phyloP scores from a whole-genome alignment of 2,797 vertebrate species.

The Eupleurogrammus muticus region DNA sequence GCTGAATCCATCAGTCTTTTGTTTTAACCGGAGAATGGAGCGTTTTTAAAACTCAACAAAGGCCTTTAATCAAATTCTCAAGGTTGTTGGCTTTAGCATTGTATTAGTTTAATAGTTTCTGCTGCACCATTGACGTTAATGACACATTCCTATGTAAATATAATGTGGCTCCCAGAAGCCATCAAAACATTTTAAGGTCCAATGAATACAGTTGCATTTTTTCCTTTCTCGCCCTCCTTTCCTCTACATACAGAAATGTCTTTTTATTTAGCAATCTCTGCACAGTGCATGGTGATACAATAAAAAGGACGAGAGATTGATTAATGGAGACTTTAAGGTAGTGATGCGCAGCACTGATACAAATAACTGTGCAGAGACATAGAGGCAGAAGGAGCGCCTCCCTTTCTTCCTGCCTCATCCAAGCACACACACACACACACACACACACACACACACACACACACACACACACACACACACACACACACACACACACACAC shows the following conservation, averaged over 20 bases:
- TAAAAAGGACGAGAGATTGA: slow-evolving; percentile 85
- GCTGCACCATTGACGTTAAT: slow-evolving; percentile 97
- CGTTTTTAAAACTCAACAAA: slow-evolving; percentile 93
- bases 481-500: slow-evolving; percentile 38
- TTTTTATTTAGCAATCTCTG: slow-evolving; percentile 91
- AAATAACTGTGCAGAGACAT: slow-evolving; percentile 81
- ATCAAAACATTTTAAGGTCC: slow-evolving; percentile 98
- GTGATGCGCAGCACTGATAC: slow-evolving; percentile 85
- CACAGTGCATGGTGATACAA: slow-evolving; percentile 85
- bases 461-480: slow-evolving; percentile 12
- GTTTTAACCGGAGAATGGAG: slow-evolving; percentile 89
- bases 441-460: slow-evolving; percentile 18
- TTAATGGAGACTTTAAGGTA: slow-evolving; percentile 90
- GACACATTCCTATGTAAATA: slow-evolving; percentile 97
- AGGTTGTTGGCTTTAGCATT: slow-evolving; percentile 97
- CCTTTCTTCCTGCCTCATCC: slow-evolving; percentile 23
- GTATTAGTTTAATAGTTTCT: slow-evolving; percentile 98
- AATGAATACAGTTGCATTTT: slow-evolving; percentile 94
- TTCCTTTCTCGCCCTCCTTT: slow-evolving; percentile 41
- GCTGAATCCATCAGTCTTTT: slow-evolving; percentile 89
- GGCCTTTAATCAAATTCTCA: slow-evolving; percentile 98
- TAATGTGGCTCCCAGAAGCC: slow-evolving; percentile 91
- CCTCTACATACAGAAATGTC: slow-evolving; percentile 82
- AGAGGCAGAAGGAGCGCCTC: slow-evolving; percentile 60
- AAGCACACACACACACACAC: slow-evolving; percentile 1